These are phyloP conservation scores for Chelmon rostratus DNA, from an alignment of 2,797 vertebrate genomes.

Conservation along the genomic window DNA sequence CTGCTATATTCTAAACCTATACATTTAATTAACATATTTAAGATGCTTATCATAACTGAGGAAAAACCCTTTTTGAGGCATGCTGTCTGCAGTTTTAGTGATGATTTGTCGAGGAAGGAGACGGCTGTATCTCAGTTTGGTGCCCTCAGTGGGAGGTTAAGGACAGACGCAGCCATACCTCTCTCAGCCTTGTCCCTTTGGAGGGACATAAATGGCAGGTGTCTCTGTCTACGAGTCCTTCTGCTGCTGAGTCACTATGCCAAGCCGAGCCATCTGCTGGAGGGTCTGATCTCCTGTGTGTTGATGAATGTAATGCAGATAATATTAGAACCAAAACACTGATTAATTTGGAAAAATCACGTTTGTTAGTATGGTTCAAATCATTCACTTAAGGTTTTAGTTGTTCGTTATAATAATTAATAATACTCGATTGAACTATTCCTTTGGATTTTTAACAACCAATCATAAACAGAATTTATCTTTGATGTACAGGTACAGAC, in stretches of 20 bases:
- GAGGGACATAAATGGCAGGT: slow-evolving; percentile 57
- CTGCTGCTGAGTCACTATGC: slow-evolving; percentile 52
- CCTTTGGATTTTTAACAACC: background rate
- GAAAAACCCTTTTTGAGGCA: background rate
- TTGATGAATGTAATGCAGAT: slow-evolving; percentile 28
- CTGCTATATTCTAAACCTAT: background rate
- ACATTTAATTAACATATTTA: slow-evolving; percentile 1
- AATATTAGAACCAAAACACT: slow-evolving; percentile 36
- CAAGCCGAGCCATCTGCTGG: slow-evolving; percentile 56
- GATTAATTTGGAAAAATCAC: background rate
- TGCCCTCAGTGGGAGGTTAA: slow-evolving; percentile 31
- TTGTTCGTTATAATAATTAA: background rate
- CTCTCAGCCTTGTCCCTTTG: slow-evolving; percentile 39
- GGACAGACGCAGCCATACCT: slow-evolving; percentile 15
- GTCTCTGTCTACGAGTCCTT: slow-evolving; percentile 41
- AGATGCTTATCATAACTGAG: background rate
- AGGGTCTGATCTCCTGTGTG: slow-evolving; percentile 38
- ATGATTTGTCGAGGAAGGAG: background rate
- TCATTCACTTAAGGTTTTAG: background rate
- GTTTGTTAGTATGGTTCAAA: background rate
- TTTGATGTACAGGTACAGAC: background rate
- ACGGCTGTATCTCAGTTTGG: slow-evolving; percentile 18
- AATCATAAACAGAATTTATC: background rate
- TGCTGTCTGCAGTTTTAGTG: background rate
- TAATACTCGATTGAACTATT: background rate